Percentiles rank a stretch among this genome's conserved stretches.
Evolutionary conservation across 2,888 invertebrate genomes (phyloP).

Genomic region (Zelleria hepariella): DNA sequence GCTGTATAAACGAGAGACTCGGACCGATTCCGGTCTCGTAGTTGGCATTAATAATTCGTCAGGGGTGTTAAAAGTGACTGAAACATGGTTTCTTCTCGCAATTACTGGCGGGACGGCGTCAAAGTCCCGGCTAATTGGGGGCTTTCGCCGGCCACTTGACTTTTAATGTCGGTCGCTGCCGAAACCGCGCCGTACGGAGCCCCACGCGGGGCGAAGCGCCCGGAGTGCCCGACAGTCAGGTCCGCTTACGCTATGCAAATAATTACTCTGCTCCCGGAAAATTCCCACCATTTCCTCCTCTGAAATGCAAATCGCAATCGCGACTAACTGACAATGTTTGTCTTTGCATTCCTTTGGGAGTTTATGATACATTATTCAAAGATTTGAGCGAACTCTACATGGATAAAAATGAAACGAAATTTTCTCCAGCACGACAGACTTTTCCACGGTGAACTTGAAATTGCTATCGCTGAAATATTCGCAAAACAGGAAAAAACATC

Average conservation of each 20-base stretch:
- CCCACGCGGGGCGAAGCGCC: neutral
- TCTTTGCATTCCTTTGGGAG: neutral
- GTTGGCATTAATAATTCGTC: slow-evolving; percentile 43
- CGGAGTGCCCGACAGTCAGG: slow-evolving; percentile 23
- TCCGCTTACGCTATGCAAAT: slow-evolving; percentile 36
- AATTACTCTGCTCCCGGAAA: slow-evolving; percentile 31
- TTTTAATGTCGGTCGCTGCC: slow-evolving; percentile 38
- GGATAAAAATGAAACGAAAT: neutral
- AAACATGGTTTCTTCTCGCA: slow-evolving; percentile 59
- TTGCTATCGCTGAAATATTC: neutral
- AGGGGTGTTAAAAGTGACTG: slow-evolving; percentile 20
- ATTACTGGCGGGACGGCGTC: slow-evolving; percentile 47
- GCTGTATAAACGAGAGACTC: slow-evolving; percentile 12
- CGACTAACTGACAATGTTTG: slow-evolving; percentile 5
- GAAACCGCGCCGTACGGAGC: neutral
- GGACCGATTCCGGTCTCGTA: slow-evolving; percentile 21
- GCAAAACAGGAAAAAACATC: neutral
- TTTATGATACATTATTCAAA: neutral
- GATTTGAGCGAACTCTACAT: neutral
- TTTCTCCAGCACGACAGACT: neutral
- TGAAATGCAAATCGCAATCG: slow-evolving; percentile 28
- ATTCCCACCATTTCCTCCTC: slow-evolving; percentile 28
- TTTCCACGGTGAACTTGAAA: neutral
- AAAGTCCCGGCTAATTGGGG: slow-evolving; percentile 62
- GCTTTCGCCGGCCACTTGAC: slow-evolving; percentile 49